phyloP scores from a whole-genome alignment of 1,140 invertebrate species.

The Brachionus calyciflorus region DNA sequence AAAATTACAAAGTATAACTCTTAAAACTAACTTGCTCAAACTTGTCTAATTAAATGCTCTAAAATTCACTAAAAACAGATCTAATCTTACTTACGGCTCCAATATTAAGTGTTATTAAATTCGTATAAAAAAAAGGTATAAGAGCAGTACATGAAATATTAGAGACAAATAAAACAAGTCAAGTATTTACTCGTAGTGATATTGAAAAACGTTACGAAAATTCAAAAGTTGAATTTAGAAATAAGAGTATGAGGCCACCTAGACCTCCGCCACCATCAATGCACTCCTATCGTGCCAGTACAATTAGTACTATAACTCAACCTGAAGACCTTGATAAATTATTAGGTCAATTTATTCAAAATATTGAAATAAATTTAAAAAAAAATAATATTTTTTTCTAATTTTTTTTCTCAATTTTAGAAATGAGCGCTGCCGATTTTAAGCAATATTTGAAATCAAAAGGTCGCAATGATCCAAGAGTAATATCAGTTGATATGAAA shows the following conservation, averaged over 20 bases:
- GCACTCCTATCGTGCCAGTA: neutral
- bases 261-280: conserved; percentile 1
- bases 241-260: neutral
- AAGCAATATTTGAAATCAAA: conserved; percentile 41
- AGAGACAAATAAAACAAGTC: neutral
- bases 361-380: neutral
- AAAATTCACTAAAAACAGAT: too few species aligned
- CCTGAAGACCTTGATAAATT: conserved; percentile 17
- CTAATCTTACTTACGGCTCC: too few species aligned
- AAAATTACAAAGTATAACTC: too few species aligned
- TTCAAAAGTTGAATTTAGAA: neutral
- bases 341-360: neutral
- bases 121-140: neutral
- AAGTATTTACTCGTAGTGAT: neutral
- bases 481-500: conserved; percentile 27
- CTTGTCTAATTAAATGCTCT: too few species aligned
- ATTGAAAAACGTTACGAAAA: neutral
- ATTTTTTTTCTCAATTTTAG: neutral
- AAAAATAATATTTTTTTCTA: neutral
- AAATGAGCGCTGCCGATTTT: conserved; percentile 47
- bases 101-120: too few species aligned
- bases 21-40: too few species aligned
- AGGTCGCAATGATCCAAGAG: conserved; percentile 38
- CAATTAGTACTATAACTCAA: conserved; percentile 2
- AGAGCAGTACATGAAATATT: neutral